phyloP scores from a whole-genome alignment of 2,797 vertebrate species.

The Ctenopoma multispine region DNA sequence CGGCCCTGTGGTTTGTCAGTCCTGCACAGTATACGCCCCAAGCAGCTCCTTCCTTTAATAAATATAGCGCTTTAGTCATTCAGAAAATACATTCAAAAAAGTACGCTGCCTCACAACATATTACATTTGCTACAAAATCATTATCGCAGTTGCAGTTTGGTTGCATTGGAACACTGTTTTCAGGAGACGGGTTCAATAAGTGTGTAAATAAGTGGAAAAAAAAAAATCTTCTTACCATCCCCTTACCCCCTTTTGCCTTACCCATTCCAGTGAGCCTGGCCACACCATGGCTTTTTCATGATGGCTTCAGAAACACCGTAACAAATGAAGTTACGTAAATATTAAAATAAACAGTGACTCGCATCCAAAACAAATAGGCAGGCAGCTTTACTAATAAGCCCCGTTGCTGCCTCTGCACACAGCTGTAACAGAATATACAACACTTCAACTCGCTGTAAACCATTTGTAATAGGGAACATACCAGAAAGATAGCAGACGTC shows the following conservation, averaged over 20 bases:
- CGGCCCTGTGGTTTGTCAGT: too few species aligned
- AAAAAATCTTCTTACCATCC: slow-evolving; percentile 3
- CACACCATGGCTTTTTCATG: slow-evolving; percentile 26
- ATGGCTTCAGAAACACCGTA: slow-evolving; percentile 52
- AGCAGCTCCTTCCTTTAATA: too few species aligned
- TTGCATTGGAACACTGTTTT: too few species aligned
- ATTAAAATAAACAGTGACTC: slow-evolving; percentile 79
- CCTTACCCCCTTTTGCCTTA: neutral
- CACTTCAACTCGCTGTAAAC: slow-evolving; percentile 80
- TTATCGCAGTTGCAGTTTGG: too few species aligned
- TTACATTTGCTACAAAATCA: too few species aligned
- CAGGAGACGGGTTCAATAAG: neutral
- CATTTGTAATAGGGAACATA: slow-evolving; percentile 77
- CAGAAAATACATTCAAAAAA: too few species aligned
- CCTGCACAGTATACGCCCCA: too few species aligned
- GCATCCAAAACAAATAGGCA: slow-evolving; percentile 80
- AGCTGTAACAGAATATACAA: slow-evolving; percentile 79
- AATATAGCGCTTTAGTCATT: too few species aligned
- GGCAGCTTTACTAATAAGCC: slow-evolving; percentile 67
- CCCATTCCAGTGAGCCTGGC: slow-evolving; percentile 8
- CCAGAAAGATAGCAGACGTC: slow-evolving; percentile 62
- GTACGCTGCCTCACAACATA: too few species aligned
- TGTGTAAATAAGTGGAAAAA: too few species aligned
- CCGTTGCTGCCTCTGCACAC: slow-evolving; percentile 53
- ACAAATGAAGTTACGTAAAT: slow-evolving; percentile 74